Conservation (phyloP, 2,888 invertebrate species). For the Leptinotarsa tumamoca region DNA sequence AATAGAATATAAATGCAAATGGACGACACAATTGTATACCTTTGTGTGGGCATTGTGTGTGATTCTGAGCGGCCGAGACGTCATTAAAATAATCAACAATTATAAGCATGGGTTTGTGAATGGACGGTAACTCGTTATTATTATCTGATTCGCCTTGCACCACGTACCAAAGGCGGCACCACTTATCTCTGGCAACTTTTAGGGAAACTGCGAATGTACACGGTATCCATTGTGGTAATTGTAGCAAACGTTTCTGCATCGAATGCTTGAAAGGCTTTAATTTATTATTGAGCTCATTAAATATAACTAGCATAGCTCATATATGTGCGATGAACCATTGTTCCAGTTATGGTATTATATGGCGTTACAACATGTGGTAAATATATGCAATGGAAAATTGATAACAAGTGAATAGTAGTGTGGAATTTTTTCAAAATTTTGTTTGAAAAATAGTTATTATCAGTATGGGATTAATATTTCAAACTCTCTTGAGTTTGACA, state of each 20-base stretch:
- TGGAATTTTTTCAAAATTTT: too few species aligned
- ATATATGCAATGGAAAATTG: too few species aligned
- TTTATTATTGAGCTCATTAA: conserved; percentile 50
- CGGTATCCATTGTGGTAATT: conserved; percentile 45
- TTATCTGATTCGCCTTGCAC: conserved; percentile 60
- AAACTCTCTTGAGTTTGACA: too few species aligned
- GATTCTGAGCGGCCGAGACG: conserved; percentile 61
- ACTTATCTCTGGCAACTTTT: conserved; percentile 56
- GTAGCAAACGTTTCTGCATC: conserved; percentile 30
- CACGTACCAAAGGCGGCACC: conserved; percentile 55
- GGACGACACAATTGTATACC: conserved; percentile 65
- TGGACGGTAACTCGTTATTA: conserved; percentile 58
- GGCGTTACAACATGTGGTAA: neutral
- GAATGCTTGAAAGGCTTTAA: conserved; percentile 40
- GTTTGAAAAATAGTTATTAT: too few species aligned
- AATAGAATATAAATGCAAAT: conserved; percentile 67
- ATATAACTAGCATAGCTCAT: conserved; percentile 13
- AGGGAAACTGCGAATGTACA: conserved; percentile 52
- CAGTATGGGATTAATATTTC: too few species aligned
- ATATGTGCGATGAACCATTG: conserved; percentile 16
- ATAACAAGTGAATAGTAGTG: too few species aligned
- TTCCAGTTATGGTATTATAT: conserved; percentile 8
- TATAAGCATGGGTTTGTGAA: conserved; percentile 60
- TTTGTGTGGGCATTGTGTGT: conserved; percentile 64
- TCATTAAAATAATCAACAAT: conserved; percentile 67